Percentiles rank a stretch among this genome's conserved stretches.
Conservation (phyloP, 2,797 vertebrate genomes). For the Takifugu ocellatus region DNA sequence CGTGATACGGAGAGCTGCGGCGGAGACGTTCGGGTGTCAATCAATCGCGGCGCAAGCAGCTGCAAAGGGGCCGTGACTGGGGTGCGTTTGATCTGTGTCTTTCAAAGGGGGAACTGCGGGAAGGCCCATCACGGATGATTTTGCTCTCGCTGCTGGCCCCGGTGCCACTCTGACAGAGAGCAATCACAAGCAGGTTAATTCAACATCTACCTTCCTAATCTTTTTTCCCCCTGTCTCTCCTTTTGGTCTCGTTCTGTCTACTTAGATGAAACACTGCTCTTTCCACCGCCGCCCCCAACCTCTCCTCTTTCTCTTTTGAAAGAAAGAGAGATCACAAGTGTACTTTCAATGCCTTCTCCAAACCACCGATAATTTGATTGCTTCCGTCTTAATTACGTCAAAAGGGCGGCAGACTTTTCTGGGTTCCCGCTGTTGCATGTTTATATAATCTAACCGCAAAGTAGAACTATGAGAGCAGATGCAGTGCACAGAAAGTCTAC, state of each 20-base stretch:
- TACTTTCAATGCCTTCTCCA: constrained; percentile 43
- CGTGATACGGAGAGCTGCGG: constrained; percentile 56
- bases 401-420: constrained; percentile 19
- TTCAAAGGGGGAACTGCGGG: constrained; percentile 73
- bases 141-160: constrained; percentile 75
- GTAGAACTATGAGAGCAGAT: not conserved
- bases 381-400: constrained; percentile 25
- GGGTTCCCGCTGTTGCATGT: constrained; percentile 12
- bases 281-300: constrained; percentile 41
- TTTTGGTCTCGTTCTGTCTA: constrained; percentile 75
- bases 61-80: constrained; percentile 60
- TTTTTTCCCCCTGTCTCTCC: constrained; percentile 69
- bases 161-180: constrained; percentile 72
- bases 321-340: constrained; percentile 52
- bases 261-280: constrained; percentile 71
- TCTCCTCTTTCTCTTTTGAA: constrained; percentile 42
- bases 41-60: constrained; percentile 73
- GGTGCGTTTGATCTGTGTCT: constrained; percentile 83
- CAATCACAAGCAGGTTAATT: constrained; percentile 82
- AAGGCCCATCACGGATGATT: constrained; percentile 81
- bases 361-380: constrained; percentile 41
- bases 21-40: constrained; percentile 80
- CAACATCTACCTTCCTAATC: constrained; percentile 75
- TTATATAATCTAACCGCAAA: not conserved
- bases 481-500: constrained; percentile 4